These are phyloP conservation scores for Semnopithecus entellus DNA, from an alignment of 2,113 vertebrate species.

Conservation along the genomic window DNA sequence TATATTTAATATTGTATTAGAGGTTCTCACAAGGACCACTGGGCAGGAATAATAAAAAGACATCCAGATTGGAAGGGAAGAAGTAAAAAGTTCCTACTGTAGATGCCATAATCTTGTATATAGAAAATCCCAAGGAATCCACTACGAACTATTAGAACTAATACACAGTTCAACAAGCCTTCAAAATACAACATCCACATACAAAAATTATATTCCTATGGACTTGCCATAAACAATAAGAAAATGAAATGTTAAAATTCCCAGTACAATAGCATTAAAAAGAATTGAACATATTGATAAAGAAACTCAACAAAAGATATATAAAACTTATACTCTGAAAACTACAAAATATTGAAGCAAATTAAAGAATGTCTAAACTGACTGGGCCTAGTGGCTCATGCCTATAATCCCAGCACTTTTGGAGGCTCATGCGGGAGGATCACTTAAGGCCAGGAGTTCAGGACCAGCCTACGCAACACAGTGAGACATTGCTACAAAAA, in stretches of 20 bases:
- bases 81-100: neutral
- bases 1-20: neutral
- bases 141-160: neutral
- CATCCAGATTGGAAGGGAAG: neutral
- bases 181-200: neutral
- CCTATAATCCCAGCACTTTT: no score
- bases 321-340: neutral
- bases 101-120: neutral
- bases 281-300: neutral
- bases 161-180: neutral
- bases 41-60: neutral
- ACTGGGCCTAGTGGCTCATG: no score
- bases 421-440: no score
- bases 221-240: neutral
- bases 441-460: no score
- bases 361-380: neutral
- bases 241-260: constrained; percentile 33
- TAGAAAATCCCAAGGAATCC: neutral
- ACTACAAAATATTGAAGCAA: neutral
- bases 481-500: no score
- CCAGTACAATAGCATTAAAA: neutral
- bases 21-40: neutral
- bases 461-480: no score
- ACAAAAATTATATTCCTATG: neutral
- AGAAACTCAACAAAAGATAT: neutral